Evolutionary conservation across 2,797 vertebrate genomes (phyloP).

Genomic region (Chelidonichthys spinosus): DNA sequence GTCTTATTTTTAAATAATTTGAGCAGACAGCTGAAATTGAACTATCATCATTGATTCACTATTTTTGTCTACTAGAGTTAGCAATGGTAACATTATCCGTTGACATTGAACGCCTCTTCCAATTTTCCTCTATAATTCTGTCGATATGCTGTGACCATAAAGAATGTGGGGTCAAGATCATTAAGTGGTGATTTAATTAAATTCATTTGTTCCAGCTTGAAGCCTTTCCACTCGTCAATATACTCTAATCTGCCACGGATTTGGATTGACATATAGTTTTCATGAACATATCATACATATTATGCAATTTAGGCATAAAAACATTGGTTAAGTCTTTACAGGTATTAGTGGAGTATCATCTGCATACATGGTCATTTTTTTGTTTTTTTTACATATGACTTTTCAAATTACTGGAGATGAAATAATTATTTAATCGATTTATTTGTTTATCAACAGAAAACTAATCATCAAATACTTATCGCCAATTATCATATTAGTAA

Average conservation of each 20-base stretch:
- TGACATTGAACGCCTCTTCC: background rate
- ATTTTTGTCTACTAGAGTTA: background rate
- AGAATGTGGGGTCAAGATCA: background rate
- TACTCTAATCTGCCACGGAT: background rate
- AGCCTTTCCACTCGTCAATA: background rate
- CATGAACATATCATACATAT: background rate
- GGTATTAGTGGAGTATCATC: background rate
- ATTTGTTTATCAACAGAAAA: constrained; percentile 22
- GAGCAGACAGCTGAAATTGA: background rate
- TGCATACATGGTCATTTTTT: background rate
- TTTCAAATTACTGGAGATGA: background rate
- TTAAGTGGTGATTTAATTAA: background rate
- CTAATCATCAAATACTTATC: background rate
- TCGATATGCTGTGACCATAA: background rate
- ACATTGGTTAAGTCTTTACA: background rate
- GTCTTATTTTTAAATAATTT: background rate
- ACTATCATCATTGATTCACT: background rate
- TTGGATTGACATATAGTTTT: background rate
- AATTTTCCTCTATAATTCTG: background rate
- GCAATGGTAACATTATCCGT: background rate
- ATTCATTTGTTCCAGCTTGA: background rate
- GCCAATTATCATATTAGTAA: background rate
- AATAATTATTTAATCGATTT: background rate
- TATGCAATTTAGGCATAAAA: background rate
- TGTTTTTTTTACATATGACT: background rate